phyloP scores from a whole-genome alignment of 2,113 vertebrate genomes.

The Parus major region DNA sequence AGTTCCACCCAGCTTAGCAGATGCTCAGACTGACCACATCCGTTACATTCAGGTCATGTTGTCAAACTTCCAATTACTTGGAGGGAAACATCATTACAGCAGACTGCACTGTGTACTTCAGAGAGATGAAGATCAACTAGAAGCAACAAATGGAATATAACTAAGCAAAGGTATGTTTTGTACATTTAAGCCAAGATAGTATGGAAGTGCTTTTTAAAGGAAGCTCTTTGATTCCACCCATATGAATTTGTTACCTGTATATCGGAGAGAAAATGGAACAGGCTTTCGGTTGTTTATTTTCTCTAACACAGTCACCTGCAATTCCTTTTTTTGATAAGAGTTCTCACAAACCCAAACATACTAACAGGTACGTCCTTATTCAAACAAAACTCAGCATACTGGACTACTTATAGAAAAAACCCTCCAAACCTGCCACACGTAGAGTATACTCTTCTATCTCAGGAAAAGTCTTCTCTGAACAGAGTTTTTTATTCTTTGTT shows the following conservation, averaged over 20 bases:
- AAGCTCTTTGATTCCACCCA: background rate
- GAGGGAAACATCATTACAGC: background rate
- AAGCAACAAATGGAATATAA: background rate
- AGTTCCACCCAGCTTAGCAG: background rate
- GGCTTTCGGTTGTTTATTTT: background rate
- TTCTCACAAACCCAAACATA: background rate
- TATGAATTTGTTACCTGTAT: background rate
- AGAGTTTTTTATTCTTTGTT: background rate
- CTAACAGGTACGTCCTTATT: background rate
- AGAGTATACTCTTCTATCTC: background rate
- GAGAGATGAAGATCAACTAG: background rate
- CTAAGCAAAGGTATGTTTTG: background rate
- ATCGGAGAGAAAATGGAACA: background rate
- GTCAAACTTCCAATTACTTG: background rate
- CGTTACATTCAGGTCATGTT: background rate
- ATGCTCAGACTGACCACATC: background rate
- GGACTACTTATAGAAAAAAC: background rate
- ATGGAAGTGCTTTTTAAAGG: background rate
- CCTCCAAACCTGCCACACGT: background rate
- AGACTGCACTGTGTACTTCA: background rate
- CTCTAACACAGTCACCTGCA: background rate
- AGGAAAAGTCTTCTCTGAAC: background rate
- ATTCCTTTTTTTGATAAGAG: background rate
- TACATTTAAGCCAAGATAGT: background rate
- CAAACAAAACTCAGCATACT: background rate